Base-by-base conservation (phyloP, 2,113 vertebrate species). In the Heterotilapia buettikoferi region DNA sequence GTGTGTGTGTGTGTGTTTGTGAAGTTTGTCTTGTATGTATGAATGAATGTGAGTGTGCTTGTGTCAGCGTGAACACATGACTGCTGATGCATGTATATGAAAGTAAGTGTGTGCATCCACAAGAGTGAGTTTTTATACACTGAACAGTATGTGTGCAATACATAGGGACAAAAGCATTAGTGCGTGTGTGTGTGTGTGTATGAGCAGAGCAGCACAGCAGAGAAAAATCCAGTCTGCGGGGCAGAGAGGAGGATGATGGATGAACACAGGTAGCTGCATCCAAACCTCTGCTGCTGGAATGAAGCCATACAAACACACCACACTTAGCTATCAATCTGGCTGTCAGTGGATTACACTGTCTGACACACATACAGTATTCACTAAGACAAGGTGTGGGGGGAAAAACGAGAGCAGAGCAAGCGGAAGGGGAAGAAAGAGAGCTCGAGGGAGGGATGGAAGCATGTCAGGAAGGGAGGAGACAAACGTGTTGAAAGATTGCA, bases 241-340 rank as follows among this genome's bases (percentile, higher is more conserved):
- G 85, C 76, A 86, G 57, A 82, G 80, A 76, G 52, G 61, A 81
- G 52, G 84, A 88, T 92, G 93, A 93, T 92, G 89, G 93, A 94
- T 92, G 91, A 92, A 87, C 91, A 92, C 91, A 92, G 91, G 92
- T 90, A 94, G 87, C 90, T 86, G 88, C 88, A 88, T 92, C 47
- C 82, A 85, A 54, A 90, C 29, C 71, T 84, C 88, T 31, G 59
- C 82, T 9, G 82, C 89, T 92, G 89, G 59, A 92, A 92, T 88
- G 78, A 90, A 93, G 91, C 90, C 92, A 47, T 92, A 86, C 86
- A 91, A 86, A 82, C 91, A 85, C 84, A 52, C 13, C 53, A 31
- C 88, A 84, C 92, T 59, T 45, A 89, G 80, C 81, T 79, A 92
- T 93, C 94, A 92, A 84, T 90, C 91, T 88, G 82, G 16, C 88